Evolutionary conservation across 2,888 invertebrate species (phyloP).

Genomic region (Philereme vetulata): DNA sequence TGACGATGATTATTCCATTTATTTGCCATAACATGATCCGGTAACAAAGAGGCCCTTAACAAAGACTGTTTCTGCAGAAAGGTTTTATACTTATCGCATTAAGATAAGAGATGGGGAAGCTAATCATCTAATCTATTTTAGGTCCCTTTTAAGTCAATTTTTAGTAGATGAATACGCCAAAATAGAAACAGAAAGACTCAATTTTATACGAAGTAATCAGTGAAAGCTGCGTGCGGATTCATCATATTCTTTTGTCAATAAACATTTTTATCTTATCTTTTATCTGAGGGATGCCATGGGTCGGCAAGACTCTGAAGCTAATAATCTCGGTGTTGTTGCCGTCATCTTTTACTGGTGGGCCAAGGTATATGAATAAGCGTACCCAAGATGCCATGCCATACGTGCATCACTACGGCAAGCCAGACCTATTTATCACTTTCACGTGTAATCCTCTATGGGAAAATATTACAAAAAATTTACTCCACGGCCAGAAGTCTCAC

Average conservation of each 20-base stretch:
- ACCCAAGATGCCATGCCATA: conserved; percentile 47
- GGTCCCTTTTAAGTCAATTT: conserved; percentile 10
- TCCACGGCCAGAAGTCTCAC: conserved; percentile 23
- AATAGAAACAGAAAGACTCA: conserved; percentile 19
- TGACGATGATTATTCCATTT: neutral
- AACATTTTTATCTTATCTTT: no score
- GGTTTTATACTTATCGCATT: no score
- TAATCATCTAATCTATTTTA: neutral
- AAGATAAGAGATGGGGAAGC: no score
- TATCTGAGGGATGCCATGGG: conserved; percentile 10
- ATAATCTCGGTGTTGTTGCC: no score
- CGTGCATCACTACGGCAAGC: conserved; percentile 47
- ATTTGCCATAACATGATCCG: no score
- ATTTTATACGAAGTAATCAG: conserved; percentile 10
- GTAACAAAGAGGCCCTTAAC: no score
- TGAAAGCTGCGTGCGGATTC: conserved; percentile 11
- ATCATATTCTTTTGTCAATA: no score
- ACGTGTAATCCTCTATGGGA: conserved; percentile 18
- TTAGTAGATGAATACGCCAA: conserved; percentile 18
- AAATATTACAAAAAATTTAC: conserved; percentile 9
- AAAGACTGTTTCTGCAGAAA: no score
- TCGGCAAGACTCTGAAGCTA: conserved; percentile 1
- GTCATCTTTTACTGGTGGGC: neutral
- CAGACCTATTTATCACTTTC: conserved; percentile 42
- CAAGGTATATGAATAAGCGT: conserved; percentile 25